phyloP scores from a whole-genome alignment of 2,113 vertebrate species.

The Megalops atlanticus region DNA sequence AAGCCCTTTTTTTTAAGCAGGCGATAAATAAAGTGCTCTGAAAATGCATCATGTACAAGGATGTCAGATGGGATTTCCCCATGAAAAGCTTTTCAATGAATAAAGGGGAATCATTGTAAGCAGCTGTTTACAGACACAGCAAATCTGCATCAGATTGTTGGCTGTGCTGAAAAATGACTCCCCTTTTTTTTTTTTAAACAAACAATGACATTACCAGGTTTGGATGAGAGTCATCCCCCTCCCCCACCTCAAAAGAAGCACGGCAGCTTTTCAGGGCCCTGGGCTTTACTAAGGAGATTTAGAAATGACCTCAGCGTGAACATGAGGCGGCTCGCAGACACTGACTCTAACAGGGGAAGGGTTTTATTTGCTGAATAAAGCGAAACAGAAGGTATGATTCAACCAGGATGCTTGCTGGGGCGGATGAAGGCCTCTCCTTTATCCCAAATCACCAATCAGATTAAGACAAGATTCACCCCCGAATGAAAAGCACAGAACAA shows the following conservation, averaged over 20 bases:
- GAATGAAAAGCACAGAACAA: conserved; percentile 13
- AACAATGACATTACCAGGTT: not conserved
- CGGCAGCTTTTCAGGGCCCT: not conserved
- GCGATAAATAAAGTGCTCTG: not conserved
- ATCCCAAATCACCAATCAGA: conserved; percentile 30
- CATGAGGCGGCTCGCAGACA: conserved; percentile 5
- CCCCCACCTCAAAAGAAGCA: not conserved
- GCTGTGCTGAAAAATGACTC: too few species aligned
- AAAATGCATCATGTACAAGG: too few species aligned
- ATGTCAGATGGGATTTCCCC: too few species aligned
- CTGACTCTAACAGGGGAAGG: not conserved
- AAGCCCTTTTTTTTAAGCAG: not conserved
- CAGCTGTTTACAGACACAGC: too few species aligned
- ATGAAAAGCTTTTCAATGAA: not conserved
- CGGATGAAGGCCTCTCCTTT: conserved; percentile 3
- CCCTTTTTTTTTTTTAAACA: too few species aligned
- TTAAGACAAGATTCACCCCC: conserved; percentile 13
- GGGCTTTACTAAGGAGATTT: not conserved
- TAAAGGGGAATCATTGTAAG: not conserved
- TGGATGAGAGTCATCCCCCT: not conserved
- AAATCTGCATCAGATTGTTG: too few species aligned
- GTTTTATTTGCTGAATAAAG: not conserved
- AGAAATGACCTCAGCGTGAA: conserved; percentile 12
- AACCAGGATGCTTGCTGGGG: not conserved
- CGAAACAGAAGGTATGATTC: not conserved